phyloP scores from a whole-genome alignment of 2,888 invertebrate species.

The Cecidostiba fungosa region DNA sequence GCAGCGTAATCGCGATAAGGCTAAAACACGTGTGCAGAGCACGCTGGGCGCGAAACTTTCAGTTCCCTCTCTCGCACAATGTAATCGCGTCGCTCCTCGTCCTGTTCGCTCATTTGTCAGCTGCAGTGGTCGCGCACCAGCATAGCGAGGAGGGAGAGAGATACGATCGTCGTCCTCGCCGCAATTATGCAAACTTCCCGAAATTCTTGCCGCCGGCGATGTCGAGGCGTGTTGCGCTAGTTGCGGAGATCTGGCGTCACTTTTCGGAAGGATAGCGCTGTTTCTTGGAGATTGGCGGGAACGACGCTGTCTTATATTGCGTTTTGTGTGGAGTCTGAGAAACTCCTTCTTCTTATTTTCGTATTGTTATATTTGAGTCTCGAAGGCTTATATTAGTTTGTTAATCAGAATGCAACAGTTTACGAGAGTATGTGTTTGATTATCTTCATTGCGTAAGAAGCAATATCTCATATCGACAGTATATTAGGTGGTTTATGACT shows the following conservation, averaged over 20 bases:
- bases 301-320: too few species aligned
- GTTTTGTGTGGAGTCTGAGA: too few species aligned
- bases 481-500: too few species aligned
- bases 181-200: constrained; percentile 33
- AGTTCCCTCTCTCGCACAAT: background rate
- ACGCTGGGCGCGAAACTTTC: background rate
- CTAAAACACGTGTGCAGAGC: constrained; percentile 24
- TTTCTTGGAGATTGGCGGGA: background rate
- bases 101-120: constrained; percentile 15
- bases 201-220: constrained; percentile 25
- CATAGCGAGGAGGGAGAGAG: background rate
- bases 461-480: too few species aligned
- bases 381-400: too few species aligned
- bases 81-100: constrained; percentile 12
- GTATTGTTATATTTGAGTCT: too few species aligned
- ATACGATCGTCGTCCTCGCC: constrained; percentile 11
- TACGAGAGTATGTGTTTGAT: too few species aligned
- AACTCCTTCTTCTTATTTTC: too few species aligned
- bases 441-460: too few species aligned
- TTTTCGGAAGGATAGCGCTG: background rate
- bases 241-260: background rate
- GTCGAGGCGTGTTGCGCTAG: background rate
- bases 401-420: too few species aligned
- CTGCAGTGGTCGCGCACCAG: background rate
- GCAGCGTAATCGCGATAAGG: constrained; percentile 26